A percentile compares a stretch with the other conserved stretches of the same genome.
These are phyloP conservation scores for Parapsyche elsis DNA, from an alignment of 1,140 invertebrate genomes.

Conservation along the genomic window DNA sequence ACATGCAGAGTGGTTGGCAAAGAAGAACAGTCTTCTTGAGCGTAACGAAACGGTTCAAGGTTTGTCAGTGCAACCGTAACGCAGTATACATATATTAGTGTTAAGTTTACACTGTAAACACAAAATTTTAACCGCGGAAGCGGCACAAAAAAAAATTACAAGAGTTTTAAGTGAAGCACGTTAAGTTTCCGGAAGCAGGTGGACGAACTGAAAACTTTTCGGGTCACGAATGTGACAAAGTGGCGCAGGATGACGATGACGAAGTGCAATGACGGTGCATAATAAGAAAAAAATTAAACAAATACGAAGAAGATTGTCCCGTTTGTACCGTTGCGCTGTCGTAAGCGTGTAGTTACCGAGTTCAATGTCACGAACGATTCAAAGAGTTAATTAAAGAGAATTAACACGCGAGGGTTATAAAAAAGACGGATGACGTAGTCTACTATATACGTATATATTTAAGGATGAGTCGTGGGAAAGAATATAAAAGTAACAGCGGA, in stretches of 20 bases:
- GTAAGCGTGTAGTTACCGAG: neutral
- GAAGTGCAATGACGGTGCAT: neutral
- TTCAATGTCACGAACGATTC: neutral
- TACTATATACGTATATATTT: neutral
- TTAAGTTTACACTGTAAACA: neutral
- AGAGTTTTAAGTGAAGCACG: neutral
- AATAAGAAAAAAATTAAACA: neutral
- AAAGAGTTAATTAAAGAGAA: neutral
- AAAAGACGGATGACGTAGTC: neutral
- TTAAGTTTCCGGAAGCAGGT: conserved; percentile 11
- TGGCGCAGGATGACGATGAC: neutral
- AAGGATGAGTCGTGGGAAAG: conserved; percentile 25
- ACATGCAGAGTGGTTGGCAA: neutral
- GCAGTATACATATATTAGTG: too few relatives aligned
- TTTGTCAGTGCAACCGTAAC: neutral
- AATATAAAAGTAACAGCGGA: neutral
- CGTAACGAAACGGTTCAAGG: conserved; percentile 29
- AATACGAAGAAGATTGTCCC: neutral
- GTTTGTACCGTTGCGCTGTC: neutral
- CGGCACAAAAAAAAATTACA: neutral
- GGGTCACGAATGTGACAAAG: neutral
- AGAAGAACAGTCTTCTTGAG: neutral
- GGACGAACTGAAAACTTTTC: neutral
- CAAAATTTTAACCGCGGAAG: conserved; percentile 12
- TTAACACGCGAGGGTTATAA: neutral